Evolutionary conservation across 2,888 invertebrate genomes (phyloP).

Genomic region (Ischnura elegans): DNA sequence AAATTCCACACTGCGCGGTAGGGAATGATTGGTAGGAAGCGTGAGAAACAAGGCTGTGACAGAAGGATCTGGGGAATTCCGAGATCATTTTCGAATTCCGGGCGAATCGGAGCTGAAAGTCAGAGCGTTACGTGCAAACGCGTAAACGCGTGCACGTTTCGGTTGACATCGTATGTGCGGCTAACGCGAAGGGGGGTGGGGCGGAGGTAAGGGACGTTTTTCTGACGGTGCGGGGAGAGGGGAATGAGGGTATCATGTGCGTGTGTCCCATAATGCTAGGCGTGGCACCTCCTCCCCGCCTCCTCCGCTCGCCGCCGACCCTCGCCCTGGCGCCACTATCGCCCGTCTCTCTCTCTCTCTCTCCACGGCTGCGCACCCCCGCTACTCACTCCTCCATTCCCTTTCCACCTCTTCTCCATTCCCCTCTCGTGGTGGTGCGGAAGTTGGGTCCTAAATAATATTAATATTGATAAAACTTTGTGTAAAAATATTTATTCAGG

Average conservation of each 20-base stretch:
- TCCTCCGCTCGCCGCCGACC: conserved; percentile 30
- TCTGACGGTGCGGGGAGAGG: background rate
- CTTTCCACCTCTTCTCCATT: background rate
- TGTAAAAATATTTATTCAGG: background rate
- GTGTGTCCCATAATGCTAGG: conserved; percentile 67
- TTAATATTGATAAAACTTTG: background rate
- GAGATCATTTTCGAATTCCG: background rate
- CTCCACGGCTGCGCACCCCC: conserved; percentile 31
- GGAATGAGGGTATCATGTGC: conserved; percentile 44
- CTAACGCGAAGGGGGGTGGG: background rate
- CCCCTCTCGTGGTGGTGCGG: background rate
- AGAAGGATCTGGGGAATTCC: background rate
- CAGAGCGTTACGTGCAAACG: background rate
- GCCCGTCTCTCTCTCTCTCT: background rate
- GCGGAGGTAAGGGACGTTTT: background rate
- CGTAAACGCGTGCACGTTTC: background rate
- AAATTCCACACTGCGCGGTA: too few species aligned
- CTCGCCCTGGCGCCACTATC: conserved; percentile 47
- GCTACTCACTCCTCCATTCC: background rate
- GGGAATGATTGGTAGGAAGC: too few species aligned
- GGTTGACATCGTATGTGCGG: background rate
- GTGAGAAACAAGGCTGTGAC: background rate
- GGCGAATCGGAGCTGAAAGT: background rate
- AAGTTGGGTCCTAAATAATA: conserved; percentile 50
- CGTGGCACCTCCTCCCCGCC: conserved; percentile 61